Percentiles rank a stretch among this genome's conserved stretches.
These are phyloP conservation scores for Atta texana DNA, from an alignment of 1,140 invertebrate genomes.

Conservation along the genomic window DNA sequence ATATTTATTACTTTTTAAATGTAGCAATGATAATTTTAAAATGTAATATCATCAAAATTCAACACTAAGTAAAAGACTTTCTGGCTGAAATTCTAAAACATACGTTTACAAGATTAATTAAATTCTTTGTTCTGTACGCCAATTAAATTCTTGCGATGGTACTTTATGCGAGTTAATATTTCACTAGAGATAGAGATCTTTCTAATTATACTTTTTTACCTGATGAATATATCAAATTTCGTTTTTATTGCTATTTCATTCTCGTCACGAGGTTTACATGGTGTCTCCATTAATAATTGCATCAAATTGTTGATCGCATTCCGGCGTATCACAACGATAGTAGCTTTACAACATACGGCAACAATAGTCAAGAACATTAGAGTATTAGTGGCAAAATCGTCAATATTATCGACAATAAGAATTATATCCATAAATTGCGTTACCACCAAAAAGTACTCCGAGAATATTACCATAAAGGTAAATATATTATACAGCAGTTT, in stretches of 20 bases:
- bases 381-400: slow-evolving; percentile 8
- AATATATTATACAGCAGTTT: slow-evolving; percentile 16
- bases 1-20: neutral
- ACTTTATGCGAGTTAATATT: neutral
- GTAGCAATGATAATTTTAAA: neutral
- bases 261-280: neutral
- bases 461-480: neutral
- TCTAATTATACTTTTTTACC: neutral
- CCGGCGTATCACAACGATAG: neutral
- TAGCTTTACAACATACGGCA: slow-evolving; percentile 32
- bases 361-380: slow-evolving; percentile 12
- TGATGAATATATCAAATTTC: slow-evolving; percentile 25
- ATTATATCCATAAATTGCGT: slow-evolving; percentile 16
- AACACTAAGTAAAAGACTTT: neutral
- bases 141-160: neutral
- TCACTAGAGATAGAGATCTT: neutral
- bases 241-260: slow-evolving; percentile 13
- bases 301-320: slow-evolving; percentile 5
- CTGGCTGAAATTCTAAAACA: neutral
- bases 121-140: neutral
- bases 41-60: neutral
- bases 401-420: slow-evolving; percentile 6
- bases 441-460: neutral
- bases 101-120: neutral
- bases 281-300: neutral